These are phyloP conservation scores for Ictalurus punctatus DNA, from an alignment of 2,113 vertebrate species.

Conservation along the genomic window DNA sequence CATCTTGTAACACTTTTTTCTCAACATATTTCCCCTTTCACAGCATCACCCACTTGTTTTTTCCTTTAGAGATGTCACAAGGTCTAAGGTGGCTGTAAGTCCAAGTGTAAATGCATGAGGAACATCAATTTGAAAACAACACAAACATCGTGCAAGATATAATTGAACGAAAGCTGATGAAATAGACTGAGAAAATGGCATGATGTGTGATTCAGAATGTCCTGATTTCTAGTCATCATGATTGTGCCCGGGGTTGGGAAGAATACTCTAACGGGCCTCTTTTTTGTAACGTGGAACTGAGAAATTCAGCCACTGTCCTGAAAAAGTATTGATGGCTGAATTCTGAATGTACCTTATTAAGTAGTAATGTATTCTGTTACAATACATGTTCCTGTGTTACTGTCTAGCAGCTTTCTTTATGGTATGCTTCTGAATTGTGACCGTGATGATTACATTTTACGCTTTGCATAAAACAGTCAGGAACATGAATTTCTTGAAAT, in stretches of 20 bases:
- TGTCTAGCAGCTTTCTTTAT: neutral
- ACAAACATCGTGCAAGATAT: neutral
- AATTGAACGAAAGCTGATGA: neutral
- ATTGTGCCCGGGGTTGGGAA: neutral
- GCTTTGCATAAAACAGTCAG: neutral
- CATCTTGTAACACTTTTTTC: slow-evolving; percentile 42
- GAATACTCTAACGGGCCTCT: neutral
- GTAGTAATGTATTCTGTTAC: neutral
- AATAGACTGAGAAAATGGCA: neutral
- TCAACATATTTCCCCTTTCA: slow-evolving; percentile 11
- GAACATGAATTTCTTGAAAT: neutral
- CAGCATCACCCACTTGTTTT: neutral
- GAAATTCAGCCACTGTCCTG: neutral
- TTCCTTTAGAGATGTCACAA: neutral
- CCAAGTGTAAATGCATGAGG: neutral
- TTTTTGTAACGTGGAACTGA: neutral
- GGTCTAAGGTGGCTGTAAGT: neutral
- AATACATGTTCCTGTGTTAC: neutral
- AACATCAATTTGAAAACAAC: neutral
- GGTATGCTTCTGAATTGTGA: neutral
- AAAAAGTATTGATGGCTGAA: neutral
- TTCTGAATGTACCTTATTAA: neutral
- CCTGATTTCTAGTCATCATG: neutral
- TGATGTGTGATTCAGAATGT: neutral
- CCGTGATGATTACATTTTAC: neutral